These are phyloP conservation scores for Nibea albiflora DNA, from an alignment of 2,113 vertebrate species.

Conservation along the genomic window DNA sequence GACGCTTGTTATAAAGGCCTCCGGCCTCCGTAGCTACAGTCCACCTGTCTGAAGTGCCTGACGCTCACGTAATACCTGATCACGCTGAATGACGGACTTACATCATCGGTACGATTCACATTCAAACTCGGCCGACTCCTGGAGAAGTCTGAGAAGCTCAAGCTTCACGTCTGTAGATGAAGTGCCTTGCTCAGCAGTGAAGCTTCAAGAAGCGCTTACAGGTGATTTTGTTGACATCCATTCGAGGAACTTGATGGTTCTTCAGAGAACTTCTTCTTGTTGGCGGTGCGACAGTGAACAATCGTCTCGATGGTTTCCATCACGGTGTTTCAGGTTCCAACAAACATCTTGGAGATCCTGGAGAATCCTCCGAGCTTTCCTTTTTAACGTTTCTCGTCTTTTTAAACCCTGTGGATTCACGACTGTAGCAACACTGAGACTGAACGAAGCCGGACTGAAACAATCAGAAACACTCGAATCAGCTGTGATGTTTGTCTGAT, in stretches of 20 bases:
- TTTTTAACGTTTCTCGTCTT: neutral
- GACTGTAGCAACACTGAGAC: too few species aligned
- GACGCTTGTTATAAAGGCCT: neutral
- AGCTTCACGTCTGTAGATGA: neutral
- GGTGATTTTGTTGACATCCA: neutral
- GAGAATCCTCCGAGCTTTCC: neutral
- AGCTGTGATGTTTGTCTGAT: neutral
- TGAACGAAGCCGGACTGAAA: neutral
- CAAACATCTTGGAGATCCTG: neutral
- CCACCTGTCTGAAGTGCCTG: slow-evolving; percentile 7
- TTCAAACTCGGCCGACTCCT: neutral
- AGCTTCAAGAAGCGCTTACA: neutral
- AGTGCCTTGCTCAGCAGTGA: neutral
- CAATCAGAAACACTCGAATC: neutral
- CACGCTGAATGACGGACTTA: neutral
- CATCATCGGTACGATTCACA: neutral
- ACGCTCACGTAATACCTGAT: neutral
- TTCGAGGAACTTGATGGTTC: too few species aligned
- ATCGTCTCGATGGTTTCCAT: too few species aligned
- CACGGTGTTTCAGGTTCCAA: neutral
- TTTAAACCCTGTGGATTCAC: neutral
- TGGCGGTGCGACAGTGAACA: too few species aligned
- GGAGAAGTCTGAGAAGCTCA: neutral
- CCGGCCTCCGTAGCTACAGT: neutral
- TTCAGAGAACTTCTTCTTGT: neutral